Evolutionary conservation across 1,140 invertebrate genomes (phyloP).

Genomic region (Pissodes strobi): DNA sequence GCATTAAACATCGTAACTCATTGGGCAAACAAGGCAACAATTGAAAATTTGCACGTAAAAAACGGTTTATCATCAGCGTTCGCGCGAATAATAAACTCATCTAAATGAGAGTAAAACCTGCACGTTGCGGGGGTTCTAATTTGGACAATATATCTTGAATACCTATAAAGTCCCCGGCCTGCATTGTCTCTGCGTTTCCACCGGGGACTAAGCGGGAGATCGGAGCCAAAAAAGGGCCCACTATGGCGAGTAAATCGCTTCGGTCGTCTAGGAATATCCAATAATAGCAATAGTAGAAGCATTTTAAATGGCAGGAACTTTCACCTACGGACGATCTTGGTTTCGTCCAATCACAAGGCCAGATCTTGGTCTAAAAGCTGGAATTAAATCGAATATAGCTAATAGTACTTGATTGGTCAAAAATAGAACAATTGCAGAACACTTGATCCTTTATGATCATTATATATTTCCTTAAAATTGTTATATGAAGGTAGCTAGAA

Average conservation of each 20-base stretch:
- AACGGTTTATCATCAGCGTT: slow-evolving; percentile 25
- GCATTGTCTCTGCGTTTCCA: slow-evolving; percentile 40
- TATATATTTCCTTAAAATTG: no score
- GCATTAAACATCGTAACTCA: slow-evolving; percentile 13
- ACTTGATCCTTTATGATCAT: no score
- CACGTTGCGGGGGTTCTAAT: slow-evolving; percentile 39
- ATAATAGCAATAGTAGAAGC: not conserved
- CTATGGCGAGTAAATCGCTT: no score
- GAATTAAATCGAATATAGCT: no score
- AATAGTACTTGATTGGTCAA: no score
- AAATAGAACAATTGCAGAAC: no score
- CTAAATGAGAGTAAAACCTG: slow-evolving; percentile 47
- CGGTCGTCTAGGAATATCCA: not conserved
- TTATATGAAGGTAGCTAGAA: no score
- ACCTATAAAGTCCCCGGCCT: slow-evolving; percentile 44
- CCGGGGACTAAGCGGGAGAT: slow-evolving; percentile 14
- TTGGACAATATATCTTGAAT: slow-evolving; percentile 47
- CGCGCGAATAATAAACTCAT: slow-evolving; percentile 43
- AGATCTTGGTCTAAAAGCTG: no score
- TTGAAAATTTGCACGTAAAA: slow-evolving; percentile 25
- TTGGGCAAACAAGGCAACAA: slow-evolving; percentile 11
- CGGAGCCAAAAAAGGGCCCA: slow-evolving; percentile 22
- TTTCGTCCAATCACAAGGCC: no score
- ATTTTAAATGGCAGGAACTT: not conserved
- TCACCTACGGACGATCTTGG: no score